Conservation (phyloP, 2,888 invertebrate genomes). For the Mythimna loreyi region DNA sequence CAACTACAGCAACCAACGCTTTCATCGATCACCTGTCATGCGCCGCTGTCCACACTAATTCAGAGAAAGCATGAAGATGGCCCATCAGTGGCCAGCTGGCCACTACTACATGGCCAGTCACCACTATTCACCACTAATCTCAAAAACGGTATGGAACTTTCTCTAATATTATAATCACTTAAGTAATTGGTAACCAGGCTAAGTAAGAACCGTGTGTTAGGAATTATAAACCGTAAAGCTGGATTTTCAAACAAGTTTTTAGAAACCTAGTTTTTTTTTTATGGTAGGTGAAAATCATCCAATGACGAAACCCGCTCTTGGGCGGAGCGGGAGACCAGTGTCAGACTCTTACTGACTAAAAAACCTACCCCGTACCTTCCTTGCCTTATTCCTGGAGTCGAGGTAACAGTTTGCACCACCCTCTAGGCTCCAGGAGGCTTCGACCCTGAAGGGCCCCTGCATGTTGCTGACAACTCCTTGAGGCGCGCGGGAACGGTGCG, state of each 20-base stretch:
- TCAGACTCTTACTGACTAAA: too few relatives aligned
- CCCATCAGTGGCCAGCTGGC: conserved; percentile 1
- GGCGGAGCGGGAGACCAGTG: too few relatives aligned
- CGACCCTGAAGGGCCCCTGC: too few relatives aligned
- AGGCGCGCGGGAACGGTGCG: too few relatives aligned
- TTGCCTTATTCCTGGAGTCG: too few relatives aligned
- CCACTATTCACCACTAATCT: conserved; percentile 36
- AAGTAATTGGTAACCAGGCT: conserved; percentile 50
- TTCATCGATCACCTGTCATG: conserved; percentile 20
- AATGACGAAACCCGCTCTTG: too few relatives aligned
- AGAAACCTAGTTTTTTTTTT: neutral
- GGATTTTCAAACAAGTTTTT: conserved; percentile 36
- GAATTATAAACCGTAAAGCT: conserved; percentile 51
- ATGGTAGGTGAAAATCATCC: too few relatives aligned
- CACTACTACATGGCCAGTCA: neutral
- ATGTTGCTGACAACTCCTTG: too few relatives aligned
- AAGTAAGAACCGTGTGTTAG: conserved; percentile 14
- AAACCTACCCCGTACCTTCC: too few relatives aligned
- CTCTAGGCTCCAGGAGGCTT: too few relatives aligned
- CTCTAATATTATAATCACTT: conserved; percentile 43
- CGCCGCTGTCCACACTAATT: conserved; percentile 25
- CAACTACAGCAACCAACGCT: neutral
- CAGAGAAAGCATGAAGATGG: conserved; percentile 46
- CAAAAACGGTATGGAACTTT: conserved; percentile 39
- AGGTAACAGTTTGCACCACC: too few relatives aligned